Evolutionary conservation across 2,797 vertebrate species (phyloP).

Genomic region (Bradypus variegatus): DNA sequence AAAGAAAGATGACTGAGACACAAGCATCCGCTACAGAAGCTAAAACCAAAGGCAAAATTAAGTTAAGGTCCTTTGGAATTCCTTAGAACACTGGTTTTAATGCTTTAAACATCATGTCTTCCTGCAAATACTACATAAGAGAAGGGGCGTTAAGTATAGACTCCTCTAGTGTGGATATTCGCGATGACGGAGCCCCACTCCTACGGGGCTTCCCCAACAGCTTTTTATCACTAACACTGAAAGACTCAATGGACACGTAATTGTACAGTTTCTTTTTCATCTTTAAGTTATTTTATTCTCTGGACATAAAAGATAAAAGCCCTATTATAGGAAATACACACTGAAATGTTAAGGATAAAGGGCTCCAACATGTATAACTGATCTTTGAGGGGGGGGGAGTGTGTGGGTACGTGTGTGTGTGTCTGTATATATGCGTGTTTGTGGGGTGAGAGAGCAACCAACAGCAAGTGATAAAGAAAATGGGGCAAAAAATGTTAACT

Average conservation of each 20-base stretch:
- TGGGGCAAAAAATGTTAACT: neutral
- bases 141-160: neutral
- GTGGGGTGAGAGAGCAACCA: neutral
- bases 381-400: neutral
- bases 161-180: neutral
- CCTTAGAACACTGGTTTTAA: neutral
- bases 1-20: neutral
- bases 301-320: neutral
- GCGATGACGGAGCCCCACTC: neutral
- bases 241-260: neutral
- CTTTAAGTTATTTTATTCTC: neutral
- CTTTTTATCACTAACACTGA: neutral
- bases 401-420: neutral
- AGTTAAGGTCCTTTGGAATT: neutral
- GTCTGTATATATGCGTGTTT: neutral
- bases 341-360: constrained; percentile 11
- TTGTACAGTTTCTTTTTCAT: neutral
- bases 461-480: neutral
- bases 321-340: neutral
- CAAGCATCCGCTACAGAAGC: neutral
- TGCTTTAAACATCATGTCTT: neutral
- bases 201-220: neutral
- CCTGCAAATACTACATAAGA: neutral
- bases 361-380: neutral
- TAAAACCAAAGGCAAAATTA: neutral